Conservation (phyloP, 2,888 invertebrate species). For the Saturnia japonica region DNA sequence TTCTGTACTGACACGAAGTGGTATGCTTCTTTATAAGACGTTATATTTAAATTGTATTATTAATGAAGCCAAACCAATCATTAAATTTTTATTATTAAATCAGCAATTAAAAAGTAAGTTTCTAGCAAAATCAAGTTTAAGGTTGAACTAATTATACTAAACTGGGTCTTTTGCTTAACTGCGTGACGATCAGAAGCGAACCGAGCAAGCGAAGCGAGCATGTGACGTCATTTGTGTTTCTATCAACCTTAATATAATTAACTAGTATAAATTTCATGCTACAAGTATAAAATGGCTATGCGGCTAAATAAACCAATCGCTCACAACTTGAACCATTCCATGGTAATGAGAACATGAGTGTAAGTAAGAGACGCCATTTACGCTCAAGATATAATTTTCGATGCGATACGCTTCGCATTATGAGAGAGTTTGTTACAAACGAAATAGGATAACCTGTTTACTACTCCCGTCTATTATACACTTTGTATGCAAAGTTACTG, state of each 20-base stretch:
- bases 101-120: no score
- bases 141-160: no score
- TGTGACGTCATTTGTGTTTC: no score
- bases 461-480: slow-evolving; percentile 13
- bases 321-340: slow-evolving; percentile 40
- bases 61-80: no score
- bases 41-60: background rate
- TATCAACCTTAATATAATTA: background rate
- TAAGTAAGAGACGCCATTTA: slow-evolving; percentile 62
- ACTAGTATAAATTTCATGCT: background rate
- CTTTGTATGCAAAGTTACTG: slow-evolving; percentile 14
- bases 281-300: background rate
- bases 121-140: no score
- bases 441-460: slow-evolving; percentile 44
- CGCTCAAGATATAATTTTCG: slow-evolving; percentile 68
- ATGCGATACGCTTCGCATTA: slow-evolving; percentile 46
- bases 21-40: background rate
- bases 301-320: slow-evolving; percentile 17
- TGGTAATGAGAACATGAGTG: slow-evolving; percentile 56
- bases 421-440: slow-evolving; percentile 44
- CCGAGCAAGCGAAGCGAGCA: background rate
- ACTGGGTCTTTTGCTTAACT: no score
- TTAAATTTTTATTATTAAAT: no score
- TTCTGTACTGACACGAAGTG: background rate
- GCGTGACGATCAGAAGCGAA: no score